phyloP scores from a whole-genome alignment of 2,113 vertebrate species.

The Cnemophilus loriae region DNA sequence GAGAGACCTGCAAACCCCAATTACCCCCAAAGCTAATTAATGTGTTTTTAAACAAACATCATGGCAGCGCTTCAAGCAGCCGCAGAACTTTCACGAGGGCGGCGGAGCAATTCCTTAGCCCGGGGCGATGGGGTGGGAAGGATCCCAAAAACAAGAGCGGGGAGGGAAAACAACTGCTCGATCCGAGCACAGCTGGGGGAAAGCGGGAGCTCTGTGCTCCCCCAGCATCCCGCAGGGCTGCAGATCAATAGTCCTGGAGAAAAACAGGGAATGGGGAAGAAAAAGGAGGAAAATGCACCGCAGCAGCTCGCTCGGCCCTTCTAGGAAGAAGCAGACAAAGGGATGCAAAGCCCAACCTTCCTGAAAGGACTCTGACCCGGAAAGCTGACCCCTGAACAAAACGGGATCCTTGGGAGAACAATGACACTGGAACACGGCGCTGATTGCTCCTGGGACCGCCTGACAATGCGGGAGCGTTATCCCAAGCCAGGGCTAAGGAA shows the following conservation, averaged over 20 bases:
- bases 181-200: neutral
- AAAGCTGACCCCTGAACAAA: neutral
- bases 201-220: neutral
- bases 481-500: neutral
- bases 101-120: neutral
- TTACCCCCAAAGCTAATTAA: slow-evolving; percentile 23
- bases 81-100: neutral
- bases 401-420: slow-evolving; percentile 1
- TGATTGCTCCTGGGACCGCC: neutral
- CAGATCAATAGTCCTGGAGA: neutral
- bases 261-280: neutral
- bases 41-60: slow-evolving; percentile 35
- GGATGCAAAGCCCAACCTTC: neutral
- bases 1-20: slow-evolving; percentile 32
- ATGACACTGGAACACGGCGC: neutral
- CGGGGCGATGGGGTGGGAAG: neutral
- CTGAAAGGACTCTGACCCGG: neutral
- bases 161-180: neutral
- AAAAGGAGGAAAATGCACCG: neutral
- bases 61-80: slow-evolving; percentile 19
- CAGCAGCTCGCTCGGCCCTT: neutral
- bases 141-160: neutral
- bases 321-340: slow-evolving; percentile 2
- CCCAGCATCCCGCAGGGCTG: neutral
- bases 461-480: neutral